Conservation (phyloP, 92 coral and sea anemone species). For the Desmophyllum pertusum region DNA sequence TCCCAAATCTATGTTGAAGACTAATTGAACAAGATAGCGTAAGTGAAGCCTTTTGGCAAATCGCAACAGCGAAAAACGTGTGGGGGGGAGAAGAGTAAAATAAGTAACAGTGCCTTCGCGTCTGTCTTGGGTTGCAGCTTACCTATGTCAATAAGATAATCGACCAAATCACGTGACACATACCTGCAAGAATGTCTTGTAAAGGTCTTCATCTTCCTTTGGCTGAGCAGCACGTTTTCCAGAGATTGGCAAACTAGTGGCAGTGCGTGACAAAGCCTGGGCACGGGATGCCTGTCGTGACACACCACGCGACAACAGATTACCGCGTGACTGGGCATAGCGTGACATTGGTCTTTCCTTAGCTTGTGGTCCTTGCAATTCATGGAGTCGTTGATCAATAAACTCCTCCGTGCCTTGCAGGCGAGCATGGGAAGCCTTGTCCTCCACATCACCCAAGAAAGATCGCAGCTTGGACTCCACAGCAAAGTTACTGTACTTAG, state of each 20-base stretch:
- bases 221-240: constrained; percentile 60
- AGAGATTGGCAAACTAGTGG: constrained; percentile 85
- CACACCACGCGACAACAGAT: constrained; percentile 75
- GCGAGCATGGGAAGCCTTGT: constrained; percentile 77
- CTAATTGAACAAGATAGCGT: no score
- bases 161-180: background rate
- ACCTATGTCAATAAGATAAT: background rate
- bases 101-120: no score
- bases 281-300: constrained; percentile 91
- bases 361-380: constrained; percentile 76
- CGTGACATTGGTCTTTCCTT: constrained; percentile 89
- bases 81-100: no score
- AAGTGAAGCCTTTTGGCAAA: no score
- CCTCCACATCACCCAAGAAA: constrained; percentile 85
- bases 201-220: constrained; percentile 81
- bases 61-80: no score
- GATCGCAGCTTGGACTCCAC: constrained; percentile 89
- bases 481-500: constrained; percentile 92
- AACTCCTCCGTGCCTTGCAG: constrained; percentile 96
- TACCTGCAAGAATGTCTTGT: constrained; percentile 89
- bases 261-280: constrained; percentile 91
- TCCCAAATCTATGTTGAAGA: no score
- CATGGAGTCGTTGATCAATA: constrained; percentile 80
- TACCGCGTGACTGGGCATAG: constrained; percentile 93
- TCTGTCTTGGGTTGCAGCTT: no score